These are phyloP conservation scores for Micromesistius poutassou DNA, from an alignment of 2,797 vertebrate species.

Conservation along the genomic window DNA sequence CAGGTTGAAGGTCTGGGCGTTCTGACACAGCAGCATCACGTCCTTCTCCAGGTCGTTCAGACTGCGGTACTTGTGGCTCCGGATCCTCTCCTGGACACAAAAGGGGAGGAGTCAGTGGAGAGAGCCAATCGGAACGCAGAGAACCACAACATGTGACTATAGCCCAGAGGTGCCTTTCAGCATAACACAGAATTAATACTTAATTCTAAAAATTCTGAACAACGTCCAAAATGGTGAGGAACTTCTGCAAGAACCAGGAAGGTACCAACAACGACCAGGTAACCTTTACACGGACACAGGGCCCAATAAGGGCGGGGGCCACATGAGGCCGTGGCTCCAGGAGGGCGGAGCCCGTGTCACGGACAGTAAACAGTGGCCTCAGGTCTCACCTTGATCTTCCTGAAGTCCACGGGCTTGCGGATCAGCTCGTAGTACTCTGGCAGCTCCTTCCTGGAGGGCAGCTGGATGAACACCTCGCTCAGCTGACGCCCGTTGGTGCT, in stretches of 20 bases:
- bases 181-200: background rate
- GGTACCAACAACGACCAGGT: too few relatives aligned
- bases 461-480: constrained; percentile 94
- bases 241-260: too few relatives aligned
- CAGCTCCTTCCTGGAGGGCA: constrained; percentile 93
- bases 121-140: background rate
- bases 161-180: background rate
- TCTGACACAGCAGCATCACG: constrained; percentile 94
- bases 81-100: constrained; percentile 84
- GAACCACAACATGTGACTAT: too few relatives aligned
- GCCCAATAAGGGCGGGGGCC: too few relatives aligned
- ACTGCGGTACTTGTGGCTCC: constrained; percentile 93
- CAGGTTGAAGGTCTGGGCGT: constrained; percentile 95
- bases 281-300: too few relatives aligned
- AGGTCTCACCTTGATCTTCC: constrained; percentile 88
- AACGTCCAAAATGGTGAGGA: too few relatives aligned
- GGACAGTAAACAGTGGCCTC: background rate
- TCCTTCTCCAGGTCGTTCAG: constrained; percentile 95
- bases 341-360: too few relatives aligned
- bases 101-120: background rate
- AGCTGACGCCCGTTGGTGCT: constrained; percentile 87
- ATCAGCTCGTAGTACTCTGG: constrained; percentile 97
- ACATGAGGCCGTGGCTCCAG: too few relatives aligned
- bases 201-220: too few relatives aligned
- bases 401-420: constrained; percentile 95